Evolutionary conservation across 2,797 vertebrate species (phyloP).

Genomic region (Poeciliopsis turneri): DNA sequence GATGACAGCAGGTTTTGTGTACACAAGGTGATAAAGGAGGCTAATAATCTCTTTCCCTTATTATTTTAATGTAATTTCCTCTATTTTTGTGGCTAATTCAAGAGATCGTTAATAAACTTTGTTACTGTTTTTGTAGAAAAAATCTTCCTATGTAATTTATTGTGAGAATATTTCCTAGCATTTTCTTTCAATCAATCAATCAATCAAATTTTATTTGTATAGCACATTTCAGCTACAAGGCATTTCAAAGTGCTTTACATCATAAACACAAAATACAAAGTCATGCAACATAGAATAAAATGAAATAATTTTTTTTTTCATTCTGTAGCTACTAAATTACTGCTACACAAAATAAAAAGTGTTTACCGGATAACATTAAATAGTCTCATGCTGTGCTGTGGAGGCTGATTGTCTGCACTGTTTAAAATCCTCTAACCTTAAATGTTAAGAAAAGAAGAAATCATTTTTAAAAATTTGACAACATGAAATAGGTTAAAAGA

Average conservation of each 20-base stretch:
- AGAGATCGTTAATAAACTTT: conserved; percentile 37
- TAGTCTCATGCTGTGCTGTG: neutral
- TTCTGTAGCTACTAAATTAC: neutral
- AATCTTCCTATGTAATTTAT: conserved; percentile 30
- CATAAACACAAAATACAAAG: too few relatives aligned
- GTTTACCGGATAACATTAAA: neutral
- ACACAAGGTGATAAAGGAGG: conserved; percentile 34
- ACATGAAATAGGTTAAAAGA: neutral
- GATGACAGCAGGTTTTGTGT: conserved; percentile 55
- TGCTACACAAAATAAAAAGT: neutral
- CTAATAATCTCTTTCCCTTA: conserved; percentile 30
- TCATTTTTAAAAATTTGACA: neutral
- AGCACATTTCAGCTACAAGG: too few relatives aligned
- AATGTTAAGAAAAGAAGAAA: neutral
- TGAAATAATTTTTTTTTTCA: neutral
- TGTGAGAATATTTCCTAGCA: neutral
- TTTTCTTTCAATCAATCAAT: neutral
- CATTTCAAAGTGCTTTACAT: too few relatives aligned
- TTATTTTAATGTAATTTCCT: conserved; percentile 45
- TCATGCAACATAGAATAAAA: too few relatives aligned
- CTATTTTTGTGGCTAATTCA: conserved; percentile 34
- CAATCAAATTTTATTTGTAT: too few relatives aligned
- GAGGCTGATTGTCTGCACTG: neutral
- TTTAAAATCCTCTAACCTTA: neutral
- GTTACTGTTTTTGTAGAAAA: conserved; percentile 22